Evolutionary conservation across 2,113 vertebrate species (phyloP), one percentile per base, ranked within the genome.

Genomic region (Brevimyrus niger): DNA sequence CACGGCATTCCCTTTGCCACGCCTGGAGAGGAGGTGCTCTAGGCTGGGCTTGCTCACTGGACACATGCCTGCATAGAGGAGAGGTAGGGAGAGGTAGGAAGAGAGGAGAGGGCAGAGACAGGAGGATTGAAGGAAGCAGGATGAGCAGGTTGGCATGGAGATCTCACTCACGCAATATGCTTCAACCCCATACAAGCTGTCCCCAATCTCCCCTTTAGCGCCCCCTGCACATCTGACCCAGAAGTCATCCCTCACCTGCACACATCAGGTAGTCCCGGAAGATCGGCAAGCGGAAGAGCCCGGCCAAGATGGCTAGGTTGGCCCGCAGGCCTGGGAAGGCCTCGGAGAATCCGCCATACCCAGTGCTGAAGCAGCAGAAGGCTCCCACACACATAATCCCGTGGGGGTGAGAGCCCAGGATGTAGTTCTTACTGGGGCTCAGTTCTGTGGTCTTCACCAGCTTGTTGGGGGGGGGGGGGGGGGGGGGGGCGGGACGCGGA

Each of bases 381-480:
- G 90, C 91, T 1, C 96, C 96, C 0, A 46, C 0, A 38, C 93
- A 82, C 93, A 96, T 94, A 93, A 97, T 96, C 0, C 96, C 97
- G 0, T 97, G 96, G 0, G 96, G 97, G 90, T 97, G 96, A n/a
- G 91, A 93, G 1, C 96, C 96, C 0, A 97, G 51, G 35, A 97
- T 90, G 53, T 97, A 97, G 92, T 97, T 97, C 90, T 86, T 93
- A 35, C 92, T 92, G 1, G 95, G 94, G 55, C 92, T 95, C 89
- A 98, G 92, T 48, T 97, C 95, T 0, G 93, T 92, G 0, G 96
- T 96, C 92, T 96, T 96, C 91, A 97, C 95, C 89, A 97, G 88
- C 97, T 98, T 47, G 0, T 10, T 11, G 50, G 51, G 13, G 48
- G n/a, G 50, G 69, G 35, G 13, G 13, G 9, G 10, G 88, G 21